Evolutionary conservation across 92 coral and sea anemone genomes (phyloP).

Genomic region (Phymanthus crucifer): DNA sequence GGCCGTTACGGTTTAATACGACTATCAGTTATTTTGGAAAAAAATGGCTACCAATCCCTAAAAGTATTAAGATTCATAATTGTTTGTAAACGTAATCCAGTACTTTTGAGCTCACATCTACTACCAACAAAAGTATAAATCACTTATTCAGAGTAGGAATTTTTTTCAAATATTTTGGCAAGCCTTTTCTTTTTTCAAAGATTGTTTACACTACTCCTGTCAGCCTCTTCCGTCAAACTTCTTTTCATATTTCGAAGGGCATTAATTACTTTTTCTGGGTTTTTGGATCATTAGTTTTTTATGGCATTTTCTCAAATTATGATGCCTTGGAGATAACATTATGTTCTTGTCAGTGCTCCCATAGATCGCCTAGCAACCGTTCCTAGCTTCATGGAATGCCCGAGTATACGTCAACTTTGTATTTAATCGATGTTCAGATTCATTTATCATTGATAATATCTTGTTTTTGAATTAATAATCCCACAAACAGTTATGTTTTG

Average conservation of each 20-base stretch:
- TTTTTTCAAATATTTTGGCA: not conserved
- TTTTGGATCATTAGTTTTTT: slow-evolving; percentile 4
- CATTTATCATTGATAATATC: not conserved
- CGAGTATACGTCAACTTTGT: not conserved
- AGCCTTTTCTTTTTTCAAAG: not conserved
- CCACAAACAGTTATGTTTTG: not conserved
- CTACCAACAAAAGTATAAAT: not conserved
- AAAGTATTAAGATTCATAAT: not conserved
- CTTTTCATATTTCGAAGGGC: slow-evolving; percentile 11
- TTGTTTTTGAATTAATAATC: not conserved
- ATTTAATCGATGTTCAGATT: not conserved
- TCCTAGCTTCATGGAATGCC: slow-evolving; percentile 16
- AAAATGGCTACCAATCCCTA: not conserved
- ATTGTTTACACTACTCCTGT: slow-evolving; percentile 21
- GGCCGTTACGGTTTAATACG: not conserved
- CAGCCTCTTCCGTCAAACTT: slow-evolving; percentile 15
- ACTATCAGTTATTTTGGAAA: no score
- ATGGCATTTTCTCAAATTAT: not conserved
- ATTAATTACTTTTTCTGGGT: slow-evolving; percentile 15
- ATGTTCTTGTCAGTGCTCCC: not conserved
- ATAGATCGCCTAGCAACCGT: slow-evolving; percentile 21
- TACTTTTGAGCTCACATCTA: not conserved
- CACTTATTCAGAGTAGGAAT: not conserved
- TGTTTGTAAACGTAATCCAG: not conserved
- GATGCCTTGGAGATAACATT: not conserved